Evolutionary conservation across 2,113 vertebrate species (phyloP), one percentile per base, ranked within the genome.

Genomic region (Otocyon megalotis): DNA sequence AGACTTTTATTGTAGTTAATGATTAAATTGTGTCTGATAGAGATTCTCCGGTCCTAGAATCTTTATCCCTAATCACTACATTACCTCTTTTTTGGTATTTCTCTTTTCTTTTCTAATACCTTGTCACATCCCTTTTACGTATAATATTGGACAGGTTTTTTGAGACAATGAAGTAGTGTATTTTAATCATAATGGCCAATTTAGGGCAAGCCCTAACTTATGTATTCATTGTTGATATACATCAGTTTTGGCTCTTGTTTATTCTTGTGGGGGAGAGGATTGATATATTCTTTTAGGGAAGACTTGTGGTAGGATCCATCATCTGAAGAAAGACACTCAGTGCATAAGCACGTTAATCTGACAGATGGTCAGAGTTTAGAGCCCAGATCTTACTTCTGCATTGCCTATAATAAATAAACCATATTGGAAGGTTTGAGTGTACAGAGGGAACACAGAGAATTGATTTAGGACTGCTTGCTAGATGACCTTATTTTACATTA

Each of bases 391-490:
- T 83, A 87, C 43, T 79, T 92, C 37, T 88, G 15, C 60, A 30
- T 90, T 97, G 54, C 65, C 28, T 24, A 17, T 90, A 97, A 97
- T 82, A 97, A 95, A 97, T 94, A 97, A 94, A 93, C 65, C 26
- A n/a, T n/a, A 50, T 67, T 85, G 96, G n/a, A 97, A 98, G 19
- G 54, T 80, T 97, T 94, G 92, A 96, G 12, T 88, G 30, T 88
- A 77, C 37, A 76, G 53, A 97, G 48, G 20, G 28, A 96, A 72
- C 69, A 71, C 20, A 95, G 90, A 92, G 30, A 97, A 90, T 85
- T 98, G 89, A 97, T 96, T 98, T 97, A 97, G 85, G 71, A 67
- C 80, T 87, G 87, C 83, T 96, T 71, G 37, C 54, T 95, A 63
- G 54, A 74, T 94, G 94, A 96, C 87, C 80, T 97, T 97, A 95